Conservation (phyloP, 2,113 vertebrate genomes). For the Nematolebias whitei region DNA sequence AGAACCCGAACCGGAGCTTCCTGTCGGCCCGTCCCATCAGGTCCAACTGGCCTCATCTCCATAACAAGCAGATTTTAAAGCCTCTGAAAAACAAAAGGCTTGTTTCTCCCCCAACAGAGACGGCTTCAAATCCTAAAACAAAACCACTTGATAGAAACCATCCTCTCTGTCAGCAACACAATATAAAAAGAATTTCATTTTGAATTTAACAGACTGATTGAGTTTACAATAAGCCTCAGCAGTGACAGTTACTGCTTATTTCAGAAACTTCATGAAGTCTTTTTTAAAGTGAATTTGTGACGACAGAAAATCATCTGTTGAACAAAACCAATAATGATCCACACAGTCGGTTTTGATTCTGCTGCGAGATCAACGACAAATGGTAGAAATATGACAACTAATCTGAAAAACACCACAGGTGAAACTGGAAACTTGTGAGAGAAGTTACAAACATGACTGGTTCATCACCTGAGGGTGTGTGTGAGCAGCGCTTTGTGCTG, state of each 20-base stretch:
- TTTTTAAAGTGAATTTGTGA: no score
- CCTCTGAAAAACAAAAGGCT: neutral
- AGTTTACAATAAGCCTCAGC: neutral
- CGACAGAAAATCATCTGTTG: constrained; percentile 1
- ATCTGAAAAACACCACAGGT: neutral
- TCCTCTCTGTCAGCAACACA: neutral
- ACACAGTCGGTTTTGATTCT: no score
- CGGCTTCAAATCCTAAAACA: no score
- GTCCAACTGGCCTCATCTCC: constrained; percentile 12
- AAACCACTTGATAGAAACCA: neutral
- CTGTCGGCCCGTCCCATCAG: constrained; percentile 5
- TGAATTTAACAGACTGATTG: neutral
- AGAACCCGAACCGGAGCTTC: neutral
- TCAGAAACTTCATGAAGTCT: constrained; percentile 4
- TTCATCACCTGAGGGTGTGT: neutral
- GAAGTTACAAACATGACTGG: no score
- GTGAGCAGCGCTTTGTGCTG: neutral
- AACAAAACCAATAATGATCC: no score
- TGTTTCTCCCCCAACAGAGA: neutral
- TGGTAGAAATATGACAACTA: constrained; percentile 2
- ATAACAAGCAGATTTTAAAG: constrained; percentile 18
- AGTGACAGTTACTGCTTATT: constrained; percentile 1
- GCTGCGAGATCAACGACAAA: no score
- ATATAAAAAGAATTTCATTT: neutral
- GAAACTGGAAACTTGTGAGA: constrained; percentile 38